Percentiles rank a stretch among this genome's conserved stretches.
Conservation (phyloP, 2,888 invertebrate genomes). For the Philonicus albiceps region DNA sequence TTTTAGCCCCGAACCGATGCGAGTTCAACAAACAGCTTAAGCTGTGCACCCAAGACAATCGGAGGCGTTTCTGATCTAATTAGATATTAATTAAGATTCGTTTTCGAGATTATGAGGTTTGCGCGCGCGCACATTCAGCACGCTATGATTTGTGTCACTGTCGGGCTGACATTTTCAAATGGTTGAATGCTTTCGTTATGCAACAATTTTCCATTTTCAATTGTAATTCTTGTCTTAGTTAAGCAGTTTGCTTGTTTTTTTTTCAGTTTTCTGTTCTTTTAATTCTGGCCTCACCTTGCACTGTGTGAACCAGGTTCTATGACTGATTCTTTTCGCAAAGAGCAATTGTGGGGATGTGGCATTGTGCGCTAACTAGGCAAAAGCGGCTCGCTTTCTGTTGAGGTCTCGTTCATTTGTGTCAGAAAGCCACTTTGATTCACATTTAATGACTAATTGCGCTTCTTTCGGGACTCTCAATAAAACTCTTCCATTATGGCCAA, state of each 20-base stretch:
- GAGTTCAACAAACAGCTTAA: constrained; percentile 30
- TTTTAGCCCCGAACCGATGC: neutral
- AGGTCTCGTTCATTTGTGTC: neutral
- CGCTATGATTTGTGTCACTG: constrained; percentile 31
- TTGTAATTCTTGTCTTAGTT: neutral
- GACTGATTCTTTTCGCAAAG: neutral
- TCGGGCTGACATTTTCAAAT: constrained; percentile 3
- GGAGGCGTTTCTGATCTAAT: constrained; percentile 38
- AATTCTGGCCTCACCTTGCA: constrained; percentile 21
- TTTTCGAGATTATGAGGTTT: constrained; percentile 1
- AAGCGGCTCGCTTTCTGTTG: neutral
- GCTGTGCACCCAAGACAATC: neutral
- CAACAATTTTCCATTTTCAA: constrained; percentile 26
- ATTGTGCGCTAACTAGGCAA: neutral
- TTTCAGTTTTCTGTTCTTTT: neutral
- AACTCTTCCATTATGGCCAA: neutral
- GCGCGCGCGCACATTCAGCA: constrained; percentile 7
- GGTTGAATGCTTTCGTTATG: constrained; percentile 26
- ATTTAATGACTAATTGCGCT: neutral
- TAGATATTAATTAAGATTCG: constrained; percentile 37
- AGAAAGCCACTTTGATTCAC: neutral
- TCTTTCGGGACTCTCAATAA: neutral
- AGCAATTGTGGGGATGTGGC: neutral
- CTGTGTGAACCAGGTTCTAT: constrained; percentile 31
- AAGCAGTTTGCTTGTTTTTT: neutral